Evolutionary conservation across 2,797 vertebrate genomes (phyloP).

Genomic region (Hemitrygon akajei): DNA sequence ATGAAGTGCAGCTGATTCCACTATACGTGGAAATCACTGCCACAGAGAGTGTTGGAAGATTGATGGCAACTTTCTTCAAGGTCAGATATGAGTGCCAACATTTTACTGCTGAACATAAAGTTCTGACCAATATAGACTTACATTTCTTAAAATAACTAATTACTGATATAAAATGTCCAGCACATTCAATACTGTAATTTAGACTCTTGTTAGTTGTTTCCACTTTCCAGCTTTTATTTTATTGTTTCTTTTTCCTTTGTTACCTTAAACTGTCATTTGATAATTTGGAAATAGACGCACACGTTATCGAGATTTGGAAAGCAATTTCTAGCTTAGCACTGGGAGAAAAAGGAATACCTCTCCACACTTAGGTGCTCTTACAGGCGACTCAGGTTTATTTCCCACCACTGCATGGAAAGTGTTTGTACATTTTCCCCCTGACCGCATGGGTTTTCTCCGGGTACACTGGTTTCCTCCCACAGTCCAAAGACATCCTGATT

Average conservation of each 20-base stretch:
- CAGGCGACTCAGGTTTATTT: too few species aligned
- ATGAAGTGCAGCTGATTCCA: too few species aligned
- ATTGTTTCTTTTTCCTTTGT: not conserved
- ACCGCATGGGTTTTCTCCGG: too few species aligned
- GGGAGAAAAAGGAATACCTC: not conserved
- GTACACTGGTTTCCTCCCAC: too few species aligned
- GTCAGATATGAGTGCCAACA: too few species aligned
- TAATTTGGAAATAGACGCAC: not conserved
- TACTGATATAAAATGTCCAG: not conserved
- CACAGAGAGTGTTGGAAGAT: too few species aligned
- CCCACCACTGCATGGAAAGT: too few species aligned
- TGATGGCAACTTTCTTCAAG: too few species aligned
- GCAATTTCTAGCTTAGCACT: not conserved
- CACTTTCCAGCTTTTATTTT: not conserved
- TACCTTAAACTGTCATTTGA: not conserved
- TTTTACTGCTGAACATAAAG: too few species aligned
- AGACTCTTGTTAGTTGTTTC: not conserved
- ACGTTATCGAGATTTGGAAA: not conserved
- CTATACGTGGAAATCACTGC: too few species aligned
- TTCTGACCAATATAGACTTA: not conserved
- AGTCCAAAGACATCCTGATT: too few species aligned
- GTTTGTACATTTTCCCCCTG: too few species aligned
- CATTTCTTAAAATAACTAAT: not conserved
- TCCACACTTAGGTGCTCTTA: not conserved
- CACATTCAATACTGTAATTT: not conserved